Evolutionary conservation across 2,113 vertebrate genomes (phyloP), one percentile per base, ranked within the genome.

Genomic region (Thunnus maccoyii): DNA sequence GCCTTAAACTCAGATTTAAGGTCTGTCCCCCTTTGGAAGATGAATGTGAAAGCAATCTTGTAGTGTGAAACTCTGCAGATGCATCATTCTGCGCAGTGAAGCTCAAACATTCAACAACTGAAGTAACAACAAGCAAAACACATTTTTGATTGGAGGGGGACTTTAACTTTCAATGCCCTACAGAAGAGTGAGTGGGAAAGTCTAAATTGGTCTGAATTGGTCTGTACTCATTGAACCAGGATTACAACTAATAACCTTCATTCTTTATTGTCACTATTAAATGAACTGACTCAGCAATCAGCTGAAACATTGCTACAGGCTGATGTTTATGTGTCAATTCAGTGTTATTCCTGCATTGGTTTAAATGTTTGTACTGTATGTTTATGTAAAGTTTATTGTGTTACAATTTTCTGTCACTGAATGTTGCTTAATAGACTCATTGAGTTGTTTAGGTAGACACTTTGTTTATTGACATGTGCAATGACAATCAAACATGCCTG

Each of bases 401-500:
- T 47, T 25, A n/a, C 44, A 36, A 20, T 58, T 20, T 46, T 17
- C 3, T 56, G 30, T 58, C 8, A 61, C 25, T 52, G 16, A 55
- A 41, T 58, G 55, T 66, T 71, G 30, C 25, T 14, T 32, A 11
- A 66, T 46, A 1, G 18, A 30, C 54, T 52, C 3, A 67, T 71
- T 1, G 18, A 9, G 17, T 47, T 80, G 5, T 57, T 20, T 2
- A 61, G 27, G 10, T 52, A 12, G 14, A 68, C 17, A 41, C 46
- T 4, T 16, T 61, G 12, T 85, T 85, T 60, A 44, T 60, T 79
- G 51, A 55, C 46, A 67, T 54, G 41, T 17, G 18, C 13, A 67
- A 61, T 9, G 76, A 72, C 61, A 73, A 79, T 78, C 25, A 65
- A 76, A 67, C 57, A 18, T 41, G 30, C 41, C 30, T 60, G 36